phyloP scores from a whole-genome alignment of 2,113 vertebrate genomes.

The Rhinolophus ferrumequinum region DNA sequence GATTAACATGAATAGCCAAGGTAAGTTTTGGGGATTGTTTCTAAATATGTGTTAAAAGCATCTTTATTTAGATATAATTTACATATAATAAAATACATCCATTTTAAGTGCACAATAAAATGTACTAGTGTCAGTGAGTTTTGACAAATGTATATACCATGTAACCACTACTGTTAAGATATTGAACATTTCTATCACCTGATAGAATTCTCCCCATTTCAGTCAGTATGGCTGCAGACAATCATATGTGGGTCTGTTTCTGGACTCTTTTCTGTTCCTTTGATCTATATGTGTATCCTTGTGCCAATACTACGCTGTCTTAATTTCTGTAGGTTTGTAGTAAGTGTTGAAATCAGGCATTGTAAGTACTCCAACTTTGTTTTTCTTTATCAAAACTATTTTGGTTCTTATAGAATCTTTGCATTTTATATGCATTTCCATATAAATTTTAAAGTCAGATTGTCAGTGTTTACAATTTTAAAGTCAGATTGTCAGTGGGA shows the following conservation, averaged over 20 bases:
- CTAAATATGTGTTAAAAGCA: not conserved
- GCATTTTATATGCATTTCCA: not conserved
- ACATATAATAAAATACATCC: not conserved
- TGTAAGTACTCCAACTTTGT: not conserved
- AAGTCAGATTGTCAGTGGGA: not conserved
- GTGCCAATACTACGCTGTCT: not conserved
- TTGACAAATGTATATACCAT: not conserved
- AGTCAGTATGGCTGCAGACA: not conserved
- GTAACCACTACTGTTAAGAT: not conserved
- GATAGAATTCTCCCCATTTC: not conserved
- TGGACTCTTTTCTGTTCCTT: not conserved
- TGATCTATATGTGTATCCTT: not conserved
- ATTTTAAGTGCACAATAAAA: not conserved
- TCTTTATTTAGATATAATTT: slow-evolving; percentile 1
- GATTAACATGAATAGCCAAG: not conserved
- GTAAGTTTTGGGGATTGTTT: not conserved
- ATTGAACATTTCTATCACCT: not conserved
- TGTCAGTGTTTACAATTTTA: not conserved
- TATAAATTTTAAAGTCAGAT: not conserved
- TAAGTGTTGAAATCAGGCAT: not conserved
- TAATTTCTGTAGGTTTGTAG: not conserved
- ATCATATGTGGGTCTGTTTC: not conserved
- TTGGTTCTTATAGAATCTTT: not conserved
- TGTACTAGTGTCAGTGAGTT: not conserved
- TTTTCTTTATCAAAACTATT: not conserved